phyloP scores from a whole-genome alignment of 2,113 vertebrate species.

The Platysteira castanea region DNA sequence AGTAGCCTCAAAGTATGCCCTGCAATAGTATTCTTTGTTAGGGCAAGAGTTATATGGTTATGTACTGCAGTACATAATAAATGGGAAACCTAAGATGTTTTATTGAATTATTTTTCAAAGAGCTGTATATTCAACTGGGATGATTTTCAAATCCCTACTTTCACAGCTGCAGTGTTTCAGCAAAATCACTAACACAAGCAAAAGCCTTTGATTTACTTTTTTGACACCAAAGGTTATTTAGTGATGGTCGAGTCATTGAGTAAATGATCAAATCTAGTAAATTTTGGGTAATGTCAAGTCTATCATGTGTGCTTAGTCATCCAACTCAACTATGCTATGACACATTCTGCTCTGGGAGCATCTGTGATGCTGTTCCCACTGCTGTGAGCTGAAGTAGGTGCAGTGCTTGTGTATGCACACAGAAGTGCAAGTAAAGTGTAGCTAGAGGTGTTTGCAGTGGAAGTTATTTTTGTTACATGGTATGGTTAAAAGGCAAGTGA shows the following conservation, averaged over 20 bases:
- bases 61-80: background rate
- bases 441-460: background rate
- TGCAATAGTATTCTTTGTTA: background rate
- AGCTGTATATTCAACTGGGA: background rate
- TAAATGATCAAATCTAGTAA: background rate
- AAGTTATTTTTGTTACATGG: background rate
- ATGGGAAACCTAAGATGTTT: background rate
- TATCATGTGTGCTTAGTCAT: background rate
- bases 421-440: background rate
- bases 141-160: background rate
- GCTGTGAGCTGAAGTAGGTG: background rate
- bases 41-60: background rate
- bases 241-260: background rate
- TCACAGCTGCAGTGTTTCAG: background rate
- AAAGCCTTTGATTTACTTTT: background rate
- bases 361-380: background rate
- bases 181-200: background rate
- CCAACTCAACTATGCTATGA: background rate
- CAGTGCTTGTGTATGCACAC: background rate
- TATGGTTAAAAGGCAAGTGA: background rate
- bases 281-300: background rate
- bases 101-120: background rate
- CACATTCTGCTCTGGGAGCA: background rate
- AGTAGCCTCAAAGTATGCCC: background rate
- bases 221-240: background rate